Evolutionary conservation across 2,113 vertebrate genomes (phyloP).

Genomic region (Pampusana beccarii): DNA sequence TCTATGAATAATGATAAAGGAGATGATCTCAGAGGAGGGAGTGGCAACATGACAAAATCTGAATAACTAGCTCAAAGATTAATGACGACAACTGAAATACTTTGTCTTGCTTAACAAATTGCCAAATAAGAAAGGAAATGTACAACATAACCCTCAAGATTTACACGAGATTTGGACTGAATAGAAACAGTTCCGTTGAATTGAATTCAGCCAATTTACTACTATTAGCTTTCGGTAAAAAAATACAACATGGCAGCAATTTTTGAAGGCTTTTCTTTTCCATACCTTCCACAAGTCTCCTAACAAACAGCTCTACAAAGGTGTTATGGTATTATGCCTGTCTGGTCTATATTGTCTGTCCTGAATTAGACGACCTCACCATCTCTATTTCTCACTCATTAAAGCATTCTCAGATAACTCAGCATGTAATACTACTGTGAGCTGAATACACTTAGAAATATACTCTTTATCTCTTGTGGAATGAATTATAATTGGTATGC

Average conservation of each 20-base stretch:
- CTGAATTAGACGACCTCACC: background rate
- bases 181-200: background rate
- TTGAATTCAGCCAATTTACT: background rate
- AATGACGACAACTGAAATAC: background rate
- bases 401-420: background rate
- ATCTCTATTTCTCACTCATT: background rate
- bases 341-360: background rate
- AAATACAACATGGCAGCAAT: background rate
- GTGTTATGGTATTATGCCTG: background rate
- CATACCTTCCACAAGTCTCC: background rate
- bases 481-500: background rate
- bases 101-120: background rate
- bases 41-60: background rate
- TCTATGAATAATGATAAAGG: background rate
- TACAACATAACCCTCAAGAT: background rate
- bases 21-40: background rate
- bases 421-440: background rate
- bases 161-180: background rate
- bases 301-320: background rate
- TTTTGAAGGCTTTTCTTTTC: background rate
- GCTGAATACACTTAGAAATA: conserved; percentile 10
- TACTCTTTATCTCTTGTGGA: background rate
- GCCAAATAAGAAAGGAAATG: background rate
- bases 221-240: background rate
- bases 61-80: background rate